Conservation (phyloP, 1,140 invertebrate genomes). For the Diuraphis noxia region DNA sequence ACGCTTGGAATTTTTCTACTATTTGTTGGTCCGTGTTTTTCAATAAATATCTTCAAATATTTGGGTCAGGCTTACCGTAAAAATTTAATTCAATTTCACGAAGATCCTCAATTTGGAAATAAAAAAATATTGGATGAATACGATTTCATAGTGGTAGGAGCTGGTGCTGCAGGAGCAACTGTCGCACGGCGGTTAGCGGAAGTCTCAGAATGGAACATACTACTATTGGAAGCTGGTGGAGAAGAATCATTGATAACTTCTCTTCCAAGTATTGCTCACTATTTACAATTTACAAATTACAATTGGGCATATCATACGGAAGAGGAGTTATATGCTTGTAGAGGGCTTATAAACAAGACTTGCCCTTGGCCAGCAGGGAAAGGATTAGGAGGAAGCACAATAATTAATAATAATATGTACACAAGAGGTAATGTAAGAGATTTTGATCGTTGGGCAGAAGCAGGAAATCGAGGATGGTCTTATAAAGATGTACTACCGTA, state of each 20-base stretch:
- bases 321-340: slow-evolving; percentile 61
- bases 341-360: slow-evolving; percentile 61
- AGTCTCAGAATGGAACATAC: slow-evolving; percentile 60
- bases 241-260: slow-evolving; percentile 64
- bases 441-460: slow-evolving; percentile 74
- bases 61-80: slow-evolving; percentile 18
- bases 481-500: slow-evolving; percentile 74
- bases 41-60: background rate
- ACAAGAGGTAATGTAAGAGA: slow-evolving; percentile 78
- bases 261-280: slow-evolving; percentile 55
- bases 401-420: slow-evolving; percentile 86
- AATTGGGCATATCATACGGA: slow-evolving; percentile 74
- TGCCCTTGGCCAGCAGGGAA: slow-evolving; percentile 68
- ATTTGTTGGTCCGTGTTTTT: background rate
- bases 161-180: slow-evolving; percentile 62
- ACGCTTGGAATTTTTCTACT: background rate
- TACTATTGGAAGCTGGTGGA: slow-evolving; percentile 68
- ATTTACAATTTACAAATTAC: slow-evolving; percentile 64
- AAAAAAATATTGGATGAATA: slow-evolving; percentile 55
- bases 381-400: slow-evolving; percentile 73
- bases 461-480: slow-evolving; percentile 69
- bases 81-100: slow-evolving; percentile 48
- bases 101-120: slow-evolving; percentile 53
- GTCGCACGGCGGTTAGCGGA: slow-evolving; percentile 50
- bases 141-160: slow-evolving; percentile 57